Evolutionary conservation across 2,113 vertebrate genomes (phyloP).

Genomic region (Vanacampus margaritifer): DNA sequence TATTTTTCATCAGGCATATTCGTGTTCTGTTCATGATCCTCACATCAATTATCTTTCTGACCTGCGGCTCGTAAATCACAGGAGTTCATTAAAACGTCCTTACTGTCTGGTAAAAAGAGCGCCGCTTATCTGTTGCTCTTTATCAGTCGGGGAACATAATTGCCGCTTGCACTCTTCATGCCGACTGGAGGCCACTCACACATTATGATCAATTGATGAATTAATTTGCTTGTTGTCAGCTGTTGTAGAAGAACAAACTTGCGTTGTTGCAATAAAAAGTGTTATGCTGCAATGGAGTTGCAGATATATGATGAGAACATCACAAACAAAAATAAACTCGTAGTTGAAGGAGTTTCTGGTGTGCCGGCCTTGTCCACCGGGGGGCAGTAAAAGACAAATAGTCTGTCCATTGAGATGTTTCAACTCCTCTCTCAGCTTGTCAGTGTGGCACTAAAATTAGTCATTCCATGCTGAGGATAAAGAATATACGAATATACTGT

Average conservation of each 20-base stretch:
- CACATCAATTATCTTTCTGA: background rate
- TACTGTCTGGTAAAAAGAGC: background rate
- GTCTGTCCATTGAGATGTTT: too few relatives aligned
- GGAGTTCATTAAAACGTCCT: constrained; percentile 31
- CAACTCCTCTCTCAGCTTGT: background rate
- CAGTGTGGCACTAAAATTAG: background rate
- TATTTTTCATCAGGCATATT: background rate
- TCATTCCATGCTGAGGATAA: background rate
- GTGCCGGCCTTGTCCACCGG: background rate
- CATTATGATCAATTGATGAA: background rate
- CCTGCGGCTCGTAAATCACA: constrained; percentile 21
- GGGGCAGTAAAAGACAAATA: too few relatives aligned
- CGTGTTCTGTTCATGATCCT: background rate
- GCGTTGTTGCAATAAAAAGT: too few relatives aligned
- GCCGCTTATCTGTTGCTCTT: background rate
- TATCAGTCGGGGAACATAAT: constrained; percentile 1
- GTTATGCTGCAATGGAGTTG: too few relatives aligned
- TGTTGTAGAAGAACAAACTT: too few relatives aligned
- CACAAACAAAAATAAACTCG: too few relatives aligned
- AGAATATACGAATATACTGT: background rate
- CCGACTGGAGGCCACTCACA: background rate
- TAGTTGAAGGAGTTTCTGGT: background rate
- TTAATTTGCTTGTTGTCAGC: too few relatives aligned
- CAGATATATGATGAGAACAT: too few relatives aligned
- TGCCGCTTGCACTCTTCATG: background rate